These are phyloP conservation scores for Aricia artaxerxes DNA, from an alignment of 2,888 invertebrate species.

Conservation along the genomic window DNA sequence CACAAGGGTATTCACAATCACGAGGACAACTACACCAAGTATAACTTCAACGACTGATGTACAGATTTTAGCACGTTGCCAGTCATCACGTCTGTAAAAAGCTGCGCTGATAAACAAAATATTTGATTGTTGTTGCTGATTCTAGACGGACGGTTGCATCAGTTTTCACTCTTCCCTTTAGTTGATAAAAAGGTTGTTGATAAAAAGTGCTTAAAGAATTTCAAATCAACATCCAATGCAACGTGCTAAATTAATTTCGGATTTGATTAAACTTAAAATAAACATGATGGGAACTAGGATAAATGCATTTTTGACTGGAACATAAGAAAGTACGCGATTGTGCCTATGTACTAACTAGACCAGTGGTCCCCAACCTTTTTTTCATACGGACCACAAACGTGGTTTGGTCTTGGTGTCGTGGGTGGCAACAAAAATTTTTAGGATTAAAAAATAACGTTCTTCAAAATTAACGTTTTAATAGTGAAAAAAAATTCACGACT, in stretches of 20 bases:
- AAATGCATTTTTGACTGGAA: not conserved
- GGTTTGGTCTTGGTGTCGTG: no score
- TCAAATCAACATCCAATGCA: not conserved
- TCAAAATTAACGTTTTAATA: no score
- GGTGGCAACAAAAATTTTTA: no score
- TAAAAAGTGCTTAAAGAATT: not conserved
- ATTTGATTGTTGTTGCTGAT: not conserved
- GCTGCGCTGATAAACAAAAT: slow-evolving; percentile 37
- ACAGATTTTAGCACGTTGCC: slow-evolving; percentile 41
- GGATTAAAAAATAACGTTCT: no score
- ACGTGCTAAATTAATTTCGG: slow-evolving; percentile 7
- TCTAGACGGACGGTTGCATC: not conserved
- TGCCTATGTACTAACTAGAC: no score
- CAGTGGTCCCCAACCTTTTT: no score
- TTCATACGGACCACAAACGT: no score
- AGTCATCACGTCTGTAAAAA: slow-evolving; percentile 50
- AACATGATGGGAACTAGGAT: not conserved
- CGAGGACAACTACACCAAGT: slow-evolving; percentile 72
- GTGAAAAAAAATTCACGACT: no score
- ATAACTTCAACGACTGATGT: slow-evolving; percentile 73
- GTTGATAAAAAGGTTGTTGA: not conserved
- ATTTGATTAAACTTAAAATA: not conserved
- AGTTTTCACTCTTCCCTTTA: not conserved
- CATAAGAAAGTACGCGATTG: no score
- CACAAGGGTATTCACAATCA: slow-evolving; percentile 74